These are phyloP conservation scores for Meiosimyza platycephala DNA, from an alignment of 2,888 invertebrate species.

Conservation along the genomic window DNA sequence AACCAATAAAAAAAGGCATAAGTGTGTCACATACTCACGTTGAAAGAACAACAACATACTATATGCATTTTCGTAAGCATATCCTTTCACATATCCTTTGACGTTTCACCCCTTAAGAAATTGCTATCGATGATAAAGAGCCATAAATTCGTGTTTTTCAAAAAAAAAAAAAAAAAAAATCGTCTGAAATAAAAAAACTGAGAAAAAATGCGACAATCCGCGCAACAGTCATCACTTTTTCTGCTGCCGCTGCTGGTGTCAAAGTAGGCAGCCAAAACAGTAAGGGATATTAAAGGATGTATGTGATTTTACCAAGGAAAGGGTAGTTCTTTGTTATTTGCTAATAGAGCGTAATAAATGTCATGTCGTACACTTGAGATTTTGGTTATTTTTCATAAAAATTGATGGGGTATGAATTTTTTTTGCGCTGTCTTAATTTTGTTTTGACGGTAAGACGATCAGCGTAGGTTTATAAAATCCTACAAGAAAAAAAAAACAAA, in stretches of 20 bases:
- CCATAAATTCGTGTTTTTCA: background rate
- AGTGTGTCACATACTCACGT: too few species aligned
- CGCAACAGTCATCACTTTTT: background rate
- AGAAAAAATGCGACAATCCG: background rate
- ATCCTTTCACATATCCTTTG: slow-evolving; percentile 13
- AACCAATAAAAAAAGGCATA: too few species aligned
- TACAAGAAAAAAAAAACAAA: too few species aligned
- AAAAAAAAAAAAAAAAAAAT: background rate
- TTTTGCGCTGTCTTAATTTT: too few species aligned
- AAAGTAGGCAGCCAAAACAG: background rate
- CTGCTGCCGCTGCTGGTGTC: background rate
- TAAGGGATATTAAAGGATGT: background rate
- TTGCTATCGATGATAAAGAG: background rate
- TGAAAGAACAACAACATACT: background rate
- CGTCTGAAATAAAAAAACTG: background rate
- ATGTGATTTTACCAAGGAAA: background rate
- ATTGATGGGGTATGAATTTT: too few species aligned
- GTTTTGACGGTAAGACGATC: too few species aligned
- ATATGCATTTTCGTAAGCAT: background rate
- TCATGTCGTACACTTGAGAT: slow-evolving; percentile 38
- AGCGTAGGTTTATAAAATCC: too few species aligned
- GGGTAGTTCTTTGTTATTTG: slow-evolving; percentile 1
- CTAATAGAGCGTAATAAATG: slow-evolving; percentile 48
- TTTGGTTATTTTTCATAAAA: too few species aligned
- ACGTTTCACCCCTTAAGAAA: slow-evolving; percentile 9